A percentile compares a stretch with the other conserved stretches of the same genome.
phyloP scores from a whole-genome alignment of 2,888 invertebrate genomes.

The Amiota mariae region DNA sequence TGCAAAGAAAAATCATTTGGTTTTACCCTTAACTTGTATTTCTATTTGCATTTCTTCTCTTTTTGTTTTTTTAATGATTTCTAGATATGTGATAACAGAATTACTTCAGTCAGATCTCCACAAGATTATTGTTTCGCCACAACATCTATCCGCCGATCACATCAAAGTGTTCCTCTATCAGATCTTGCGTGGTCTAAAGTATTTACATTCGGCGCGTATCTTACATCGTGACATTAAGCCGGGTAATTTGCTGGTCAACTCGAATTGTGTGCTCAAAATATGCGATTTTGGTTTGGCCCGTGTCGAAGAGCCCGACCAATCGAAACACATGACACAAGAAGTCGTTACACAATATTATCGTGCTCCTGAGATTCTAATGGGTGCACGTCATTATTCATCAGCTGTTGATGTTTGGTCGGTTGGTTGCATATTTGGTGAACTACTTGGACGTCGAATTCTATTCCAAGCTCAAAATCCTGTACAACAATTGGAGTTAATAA shows the following conservation, averaged over 20 bases:
- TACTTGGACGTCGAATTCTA: conserved; percentile 94
- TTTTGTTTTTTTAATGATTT: background rate
- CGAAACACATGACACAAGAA: conserved; percentile 98
- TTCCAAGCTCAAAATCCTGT: conserved; percentile 99
- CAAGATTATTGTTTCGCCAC: conserved; percentile 99
- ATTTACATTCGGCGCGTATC: conserved; percentile 98
- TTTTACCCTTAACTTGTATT: conserved; percentile 26
- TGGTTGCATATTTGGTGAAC: conserved; percentile 98
- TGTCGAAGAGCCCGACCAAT: conserved; percentile 95
- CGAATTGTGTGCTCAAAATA: conserved; percentile 99
- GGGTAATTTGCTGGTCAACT: conserved; percentile 98
- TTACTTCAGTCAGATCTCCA: conserved; percentile 99
- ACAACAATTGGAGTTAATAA: conserved; percentile 97
- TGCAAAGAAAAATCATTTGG: background rate
- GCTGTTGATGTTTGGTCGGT: conserved; percentile 99
- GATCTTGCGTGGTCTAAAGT: conserved; percentile 99
- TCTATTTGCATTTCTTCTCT: background rate
- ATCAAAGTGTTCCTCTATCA: conserved; percentile 99
- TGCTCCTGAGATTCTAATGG: conserved; percentile 99
- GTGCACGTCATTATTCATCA: conserved; percentile 95
- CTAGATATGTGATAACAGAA: conserved; percentile 99
- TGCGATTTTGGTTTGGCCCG: conserved; percentile 99
- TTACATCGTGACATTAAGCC: conserved; percentile 99
- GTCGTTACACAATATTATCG: conserved; percentile 99
- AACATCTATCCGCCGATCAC: conserved; percentile 98